phyloP scores from a whole-genome alignment of 2,888 invertebrate species.

The Andricus curvator region DNA sequence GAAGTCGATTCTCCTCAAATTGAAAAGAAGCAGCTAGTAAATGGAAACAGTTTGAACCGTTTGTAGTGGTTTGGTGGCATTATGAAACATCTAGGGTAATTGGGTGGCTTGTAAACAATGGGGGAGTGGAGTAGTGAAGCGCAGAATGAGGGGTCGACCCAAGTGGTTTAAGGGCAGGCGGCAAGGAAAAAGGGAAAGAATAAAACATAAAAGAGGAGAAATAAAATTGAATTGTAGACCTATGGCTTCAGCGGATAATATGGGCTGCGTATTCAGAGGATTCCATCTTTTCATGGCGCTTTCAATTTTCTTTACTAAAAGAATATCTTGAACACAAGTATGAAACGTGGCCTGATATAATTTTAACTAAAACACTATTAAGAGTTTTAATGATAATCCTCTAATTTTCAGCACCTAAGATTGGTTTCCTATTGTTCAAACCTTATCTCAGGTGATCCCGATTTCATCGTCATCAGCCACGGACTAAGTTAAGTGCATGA shows the following conservation, averaged over 20 bases:
- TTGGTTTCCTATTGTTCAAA: too few relatives aligned
- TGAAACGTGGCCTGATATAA: too few relatives aligned
- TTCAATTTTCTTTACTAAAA: background rate
- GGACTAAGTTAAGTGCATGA: too few relatives aligned
- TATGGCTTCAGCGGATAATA: background rate
- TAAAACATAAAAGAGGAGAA: constrained; percentile 3
- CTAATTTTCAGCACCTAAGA: too few relatives aligned
- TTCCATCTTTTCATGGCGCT: background rate
- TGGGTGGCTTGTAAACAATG: constrained; percentile 7
- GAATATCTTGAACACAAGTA: too few relatives aligned
- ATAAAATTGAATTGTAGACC: background rate
- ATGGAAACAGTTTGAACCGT: background rate
- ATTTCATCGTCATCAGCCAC: too few relatives aligned
- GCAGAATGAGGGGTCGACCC: background rate
- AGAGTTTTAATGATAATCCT: too few relatives aligned
- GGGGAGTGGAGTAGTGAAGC: background rate
- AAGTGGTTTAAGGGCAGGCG: background rate
- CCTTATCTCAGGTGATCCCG: too few relatives aligned
- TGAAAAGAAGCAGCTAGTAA: background rate
- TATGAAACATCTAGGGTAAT: constrained; percentile 3
- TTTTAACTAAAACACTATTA: too few relatives aligned
- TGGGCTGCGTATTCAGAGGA: background rate
- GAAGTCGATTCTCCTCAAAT: background rate
- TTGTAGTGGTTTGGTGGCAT: constrained; percentile 1
- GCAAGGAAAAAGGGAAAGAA: background rate